Conservation (phyloP, 1,140 invertebrate genomes). For the Drosophila mojavensis region DNA sequence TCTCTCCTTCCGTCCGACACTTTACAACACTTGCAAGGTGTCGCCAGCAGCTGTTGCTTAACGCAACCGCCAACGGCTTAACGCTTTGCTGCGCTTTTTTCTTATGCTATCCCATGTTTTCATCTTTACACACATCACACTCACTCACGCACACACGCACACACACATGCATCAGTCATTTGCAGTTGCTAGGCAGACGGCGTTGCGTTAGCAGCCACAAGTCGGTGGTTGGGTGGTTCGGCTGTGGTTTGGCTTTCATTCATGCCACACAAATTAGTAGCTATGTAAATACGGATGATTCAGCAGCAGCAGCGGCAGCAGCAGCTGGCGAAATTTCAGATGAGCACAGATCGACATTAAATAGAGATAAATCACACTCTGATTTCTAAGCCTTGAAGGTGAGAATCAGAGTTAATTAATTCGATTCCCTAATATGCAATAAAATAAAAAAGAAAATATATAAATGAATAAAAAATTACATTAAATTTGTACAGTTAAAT, state of each 20-base stretch:
- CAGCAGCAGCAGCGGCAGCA: slow-evolving; percentile 5
- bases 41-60: slow-evolving; percentile 73
- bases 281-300: slow-evolving; percentile 29
- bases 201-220: slow-evolving; percentile 25
- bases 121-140: slow-evolving; percentile 19
- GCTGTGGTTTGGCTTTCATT: slow-evolving; percentile 1
- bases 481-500: too few species aligned
- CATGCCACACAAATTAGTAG: slow-evolving; percentile 43
- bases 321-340: slow-evolving; percentile 7
- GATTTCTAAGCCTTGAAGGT: neutral
- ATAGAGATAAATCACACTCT: neutral
- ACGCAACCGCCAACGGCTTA: slow-evolving; percentile 67
- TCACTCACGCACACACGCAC: slow-evolving; percentile 16
- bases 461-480: too few species aligned
- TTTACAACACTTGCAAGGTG: slow-evolving; percentile 64
- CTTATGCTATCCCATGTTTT: slow-evolving; percentile 41
- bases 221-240: neutral
- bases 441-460: too few species aligned
- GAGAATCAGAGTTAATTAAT: neutral
- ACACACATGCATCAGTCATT: slow-evolving; percentile 56
- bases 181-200: slow-evolving; percentile 52
- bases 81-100: slow-evolving; percentile 57
- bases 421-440: too few species aligned
- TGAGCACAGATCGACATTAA: neutral
- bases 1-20: slow-evolving; percentile 24